phyloP scores from a whole-genome alignment of 2,797 vertebrate genomes.

The Leontocebus nigricollis region DNA sequence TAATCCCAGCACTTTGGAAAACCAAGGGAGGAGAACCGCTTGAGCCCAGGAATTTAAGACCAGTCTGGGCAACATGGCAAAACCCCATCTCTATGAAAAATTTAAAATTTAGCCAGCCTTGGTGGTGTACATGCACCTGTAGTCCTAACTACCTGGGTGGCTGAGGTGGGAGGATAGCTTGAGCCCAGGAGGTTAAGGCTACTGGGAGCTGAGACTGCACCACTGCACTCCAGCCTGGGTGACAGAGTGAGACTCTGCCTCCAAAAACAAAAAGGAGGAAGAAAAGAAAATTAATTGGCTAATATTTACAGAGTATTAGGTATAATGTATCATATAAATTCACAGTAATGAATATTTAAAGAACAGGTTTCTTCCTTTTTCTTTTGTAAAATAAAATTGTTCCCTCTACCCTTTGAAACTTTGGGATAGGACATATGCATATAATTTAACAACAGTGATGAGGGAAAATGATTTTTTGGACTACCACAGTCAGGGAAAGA shows the following conservation, averaged over 20 bases:
- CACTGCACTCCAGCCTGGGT: neutral
- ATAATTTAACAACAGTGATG: neutral
- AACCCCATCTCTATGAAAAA: neutral
- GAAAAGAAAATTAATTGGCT: neutral
- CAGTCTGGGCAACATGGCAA: neutral
- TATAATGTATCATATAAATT: neutral
- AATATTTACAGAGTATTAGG: neutral
- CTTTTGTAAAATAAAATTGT: neutral
- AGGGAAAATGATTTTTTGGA: neutral
- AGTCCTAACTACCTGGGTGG: neutral
- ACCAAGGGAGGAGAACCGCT: neutral
- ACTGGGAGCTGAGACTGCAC: too few relatives aligned
- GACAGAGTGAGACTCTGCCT: neutral
- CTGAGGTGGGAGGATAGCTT: neutral
- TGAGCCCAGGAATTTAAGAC: neutral
- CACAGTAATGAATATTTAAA: neutral
- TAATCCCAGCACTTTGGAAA: neutral
- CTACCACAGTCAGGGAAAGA: neutral
- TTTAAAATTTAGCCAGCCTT: neutral
- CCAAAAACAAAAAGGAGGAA: neutral
- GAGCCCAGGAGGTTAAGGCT: neutral
- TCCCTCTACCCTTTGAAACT: neutral
- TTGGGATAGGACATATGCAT: neutral
- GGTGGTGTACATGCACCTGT: neutral
- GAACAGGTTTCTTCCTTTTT: neutral